Percentiles rank a stretch among this genome's conserved stretches.
phyloP scores from a whole-genome alignment of 2,113 vertebrate species.

The human region GRCh38 chr2:191385501-191386000 shows the following conservation, averaged over 20 bases:
- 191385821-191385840: constrained; percentile 54
- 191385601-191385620: not conserved
- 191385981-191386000: constrained; percentile 97
- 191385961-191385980: constrained; percentile 97
- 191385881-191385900: constrained; percentile 95
- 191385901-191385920: constrained; percentile 99
- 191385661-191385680: accelerated
- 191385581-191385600: not conserved
- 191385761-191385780: not conserved
- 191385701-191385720: not conserved
- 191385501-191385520: not conserved
- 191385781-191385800: constrained; percentile 44
- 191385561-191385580: not conserved
- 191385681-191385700: not conserved
- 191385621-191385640: not conserved
- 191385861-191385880: constrained; percentile 41
- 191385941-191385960: constrained; percentile 97
- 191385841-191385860: constrained; percentile 64
- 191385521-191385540: not conserved
- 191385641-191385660: not conserved
- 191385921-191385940: constrained; percentile 95
- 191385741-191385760: constrained; percentile 29
- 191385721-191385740: not conserved
- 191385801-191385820: constrained; percentile 33
- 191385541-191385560: not conserved